Conservation (phyloP, 2,797 vertebrate species). For the Sternotherus odoratus region DNA sequence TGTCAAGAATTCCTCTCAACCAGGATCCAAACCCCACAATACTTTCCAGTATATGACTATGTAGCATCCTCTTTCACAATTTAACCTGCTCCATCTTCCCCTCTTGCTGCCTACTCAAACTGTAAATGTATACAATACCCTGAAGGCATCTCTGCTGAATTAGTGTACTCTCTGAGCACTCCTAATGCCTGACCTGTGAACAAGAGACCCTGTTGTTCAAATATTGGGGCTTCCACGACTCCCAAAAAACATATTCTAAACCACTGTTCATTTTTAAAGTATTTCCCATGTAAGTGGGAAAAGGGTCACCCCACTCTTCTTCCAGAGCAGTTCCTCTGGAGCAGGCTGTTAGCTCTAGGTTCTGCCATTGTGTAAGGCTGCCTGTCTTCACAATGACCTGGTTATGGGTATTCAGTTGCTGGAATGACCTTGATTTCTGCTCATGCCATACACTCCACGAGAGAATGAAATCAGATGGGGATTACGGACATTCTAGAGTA, state of each 20-base stretch:
- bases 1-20: neutral
- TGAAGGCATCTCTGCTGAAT: slow-evolving; percentile 13
- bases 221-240: slow-evolving; percentile 32
- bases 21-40: neutral
- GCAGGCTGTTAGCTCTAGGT: neutral
- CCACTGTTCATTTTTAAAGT: slow-evolving; percentile 42
- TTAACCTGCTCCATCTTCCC: neutral
- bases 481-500: neutral
- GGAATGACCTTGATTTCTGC: neutral
- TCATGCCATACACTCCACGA: neutral
- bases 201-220: slow-evolving; percentile 51
- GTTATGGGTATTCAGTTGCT: neutral
- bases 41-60: slow-evolving; percentile 2
- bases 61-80: neutral
- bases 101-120: slow-evolving; percentile 1
- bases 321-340: neutral
- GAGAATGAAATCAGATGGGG: neutral
- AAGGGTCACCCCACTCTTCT: slow-evolving; percentile 12
- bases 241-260: slow-evolving; percentile 41
- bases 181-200: neutral
- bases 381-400: accelerated
- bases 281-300: neutral
- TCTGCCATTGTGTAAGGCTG: neutral
- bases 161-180: neutral
- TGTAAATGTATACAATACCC: slow-evolving; percentile 40